A percentile compares a stretch with the other conserved stretches of the same genome.
These are phyloP conservation scores for Drosophila biarmipes DNA, from an alignment of 1,140 invertebrate species.

Conservation along the genomic window DNA sequence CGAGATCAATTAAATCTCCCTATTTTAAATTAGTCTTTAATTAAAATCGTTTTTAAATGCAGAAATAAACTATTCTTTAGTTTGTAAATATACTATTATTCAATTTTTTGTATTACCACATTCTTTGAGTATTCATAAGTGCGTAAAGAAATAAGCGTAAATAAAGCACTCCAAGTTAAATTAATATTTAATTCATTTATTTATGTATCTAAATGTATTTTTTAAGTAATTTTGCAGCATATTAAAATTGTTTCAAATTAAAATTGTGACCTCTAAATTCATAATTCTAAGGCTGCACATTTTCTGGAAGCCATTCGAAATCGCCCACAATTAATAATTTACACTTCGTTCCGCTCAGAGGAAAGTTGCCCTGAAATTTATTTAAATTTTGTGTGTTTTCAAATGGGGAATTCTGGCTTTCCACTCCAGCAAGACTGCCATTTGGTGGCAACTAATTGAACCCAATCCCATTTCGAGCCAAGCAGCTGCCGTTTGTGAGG, in stretches of 20 bases:
- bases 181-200: too few relatives aligned
- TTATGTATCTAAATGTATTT: too few relatives aligned
- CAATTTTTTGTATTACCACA: too few relatives aligned
- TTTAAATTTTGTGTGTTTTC: constrained; percentile 24
- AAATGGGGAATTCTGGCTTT: constrained; percentile 12
- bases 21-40: background rate
- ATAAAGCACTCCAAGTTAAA: too few relatives aligned
- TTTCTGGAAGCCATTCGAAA: background rate
- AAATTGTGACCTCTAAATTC: background rate
- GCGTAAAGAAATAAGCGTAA: too few relatives aligned
- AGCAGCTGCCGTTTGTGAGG: constrained; percentile 39
- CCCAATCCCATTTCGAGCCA: constrained; percentile 26
- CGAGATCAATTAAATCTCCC: background rate
- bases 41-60: too few relatives aligned
- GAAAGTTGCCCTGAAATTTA: constrained; percentile 2
- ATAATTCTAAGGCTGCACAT: background rate
- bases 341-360: background rate
- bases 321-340: constrained; percentile 27
- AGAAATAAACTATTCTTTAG: too few relatives aligned
- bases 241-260: background rate
- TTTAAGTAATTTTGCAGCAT: too few relatives aligned
- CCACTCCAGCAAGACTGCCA: constrained; percentile 3
- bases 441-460: constrained; percentile 45
- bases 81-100: too few relatives aligned
- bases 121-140: too few relatives aligned